These are phyloP conservation scores for Prorops nasuta DNA, from an alignment of 1,140 invertebrate genomes.

Conservation along the genomic window DNA sequence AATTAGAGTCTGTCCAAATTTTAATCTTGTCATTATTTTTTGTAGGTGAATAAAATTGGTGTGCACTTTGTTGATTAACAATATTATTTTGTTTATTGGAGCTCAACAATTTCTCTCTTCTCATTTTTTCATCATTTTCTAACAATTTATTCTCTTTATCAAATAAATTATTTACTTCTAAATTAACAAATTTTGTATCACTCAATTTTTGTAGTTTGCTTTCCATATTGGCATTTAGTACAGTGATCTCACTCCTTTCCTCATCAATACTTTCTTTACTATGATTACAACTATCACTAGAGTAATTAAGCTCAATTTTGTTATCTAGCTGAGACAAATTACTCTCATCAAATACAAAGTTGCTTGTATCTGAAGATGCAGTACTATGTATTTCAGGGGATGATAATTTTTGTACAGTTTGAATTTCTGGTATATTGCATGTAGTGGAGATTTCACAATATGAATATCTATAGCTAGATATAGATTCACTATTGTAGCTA, in stretches of 20 bases:
- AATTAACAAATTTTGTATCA: no score
- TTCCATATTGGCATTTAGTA: no score
- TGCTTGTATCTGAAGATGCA: no score
- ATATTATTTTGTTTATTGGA: constrained; percentile 1
- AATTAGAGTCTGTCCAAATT: constrained; percentile 38
- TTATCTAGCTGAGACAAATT: neutral
- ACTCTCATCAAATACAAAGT: neutral
- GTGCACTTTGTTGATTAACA: constrained; percentile 7
- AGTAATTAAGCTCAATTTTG: neutral
- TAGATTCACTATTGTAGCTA: constrained; percentile 15
- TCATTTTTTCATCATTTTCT: neutral
- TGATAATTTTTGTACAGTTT: constrained; percentile 30
- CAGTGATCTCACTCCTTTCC: no score
- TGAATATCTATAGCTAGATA: constrained; percentile 15
- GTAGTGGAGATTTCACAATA: constrained; percentile 30
- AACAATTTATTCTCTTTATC: constrained; percentile 1
- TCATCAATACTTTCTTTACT: neutral
- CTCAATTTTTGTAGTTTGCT: no score
- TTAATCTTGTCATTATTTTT: constrained; percentile 29
- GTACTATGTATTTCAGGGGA: no score
- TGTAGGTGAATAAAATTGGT: no score
- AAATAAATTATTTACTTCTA: no score
- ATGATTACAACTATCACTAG: neutral
- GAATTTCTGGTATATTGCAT: constrained; percentile 33
- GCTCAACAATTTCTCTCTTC: constrained; percentile 1